Conservation (phyloP, 2,797 vertebrate species). For the Enteromius radiatus region DNA sequence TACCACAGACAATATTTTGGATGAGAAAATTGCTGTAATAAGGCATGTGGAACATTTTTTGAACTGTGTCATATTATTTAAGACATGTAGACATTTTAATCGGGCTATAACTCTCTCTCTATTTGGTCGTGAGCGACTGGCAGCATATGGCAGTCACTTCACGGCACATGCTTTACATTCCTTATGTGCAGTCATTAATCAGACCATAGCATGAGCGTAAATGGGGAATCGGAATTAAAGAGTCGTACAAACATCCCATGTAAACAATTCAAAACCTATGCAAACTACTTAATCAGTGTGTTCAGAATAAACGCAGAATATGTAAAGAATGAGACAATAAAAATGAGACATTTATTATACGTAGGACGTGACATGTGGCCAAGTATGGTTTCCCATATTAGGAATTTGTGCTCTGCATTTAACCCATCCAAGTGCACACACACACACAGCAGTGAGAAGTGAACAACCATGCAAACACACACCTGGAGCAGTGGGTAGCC, state of each 20-base stretch:
- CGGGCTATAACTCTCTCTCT: slow-evolving; percentile 8
- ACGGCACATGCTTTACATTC: slow-evolving; percentile 10
- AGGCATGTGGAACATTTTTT: slow-evolving; percentile 18
- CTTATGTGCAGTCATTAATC: slow-evolving; percentile 8
- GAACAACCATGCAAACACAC: no score
- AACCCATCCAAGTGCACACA: no score
- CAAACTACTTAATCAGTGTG: slow-evolving; percentile 6
- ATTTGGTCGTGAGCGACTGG: background rate
- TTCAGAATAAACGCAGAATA: background rate
- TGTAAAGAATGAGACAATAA: no score
- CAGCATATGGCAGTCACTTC: slow-evolving; percentile 25
- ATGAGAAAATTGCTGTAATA: background rate
- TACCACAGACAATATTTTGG: background rate
- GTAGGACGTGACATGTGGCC: no score
- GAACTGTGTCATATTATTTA: background rate
- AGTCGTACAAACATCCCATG: slow-evolving; percentile 1
- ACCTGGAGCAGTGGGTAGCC: no score
- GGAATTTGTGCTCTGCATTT: no score
- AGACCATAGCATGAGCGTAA: background rate
- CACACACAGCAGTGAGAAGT: no score
- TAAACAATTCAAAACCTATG: background rate
- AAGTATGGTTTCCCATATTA: no score
- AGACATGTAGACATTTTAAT: slow-evolving; percentile 13
- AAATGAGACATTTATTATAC: background rate
- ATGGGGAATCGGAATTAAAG: background rate